Conservation (phyloP, 2,797 vertebrate species). For the Uromys caudimaculatus region DNA sequence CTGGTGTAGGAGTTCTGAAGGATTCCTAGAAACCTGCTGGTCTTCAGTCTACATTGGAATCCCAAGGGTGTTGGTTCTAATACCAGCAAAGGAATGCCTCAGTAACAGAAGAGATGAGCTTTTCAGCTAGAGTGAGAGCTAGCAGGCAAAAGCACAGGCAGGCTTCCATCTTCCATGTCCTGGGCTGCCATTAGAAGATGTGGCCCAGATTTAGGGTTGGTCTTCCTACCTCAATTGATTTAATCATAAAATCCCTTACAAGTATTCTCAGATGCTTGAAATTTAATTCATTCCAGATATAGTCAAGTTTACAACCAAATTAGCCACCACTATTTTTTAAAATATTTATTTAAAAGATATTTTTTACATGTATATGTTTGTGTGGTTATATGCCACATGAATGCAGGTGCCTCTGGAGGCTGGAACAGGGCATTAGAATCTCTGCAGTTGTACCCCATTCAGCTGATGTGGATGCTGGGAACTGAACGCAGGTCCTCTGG, state of each 20-base stretch:
- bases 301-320: background rate
- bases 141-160: background rate
- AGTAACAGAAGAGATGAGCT: background rate
- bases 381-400: background rate
- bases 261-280: background rate
- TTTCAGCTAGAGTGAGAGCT: background rate
- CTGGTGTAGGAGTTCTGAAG: background rate
- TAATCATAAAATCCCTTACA: background rate
- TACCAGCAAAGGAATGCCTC: background rate
- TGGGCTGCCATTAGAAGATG: background rate
- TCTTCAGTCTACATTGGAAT: background rate
- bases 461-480: background rate
- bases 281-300: background rate
- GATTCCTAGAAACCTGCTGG: background rate
- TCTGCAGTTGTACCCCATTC: background rate
- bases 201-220: background rate
- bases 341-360: background rate
- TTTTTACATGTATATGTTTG: background rate
- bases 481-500: background rate
- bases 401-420: background rate
- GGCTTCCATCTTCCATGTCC: background rate
- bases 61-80: background rate
- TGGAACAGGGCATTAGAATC: background rate
- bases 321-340: background rate
- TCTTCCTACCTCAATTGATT: background rate